Base-by-base conservation (phyloP, 1,140 invertebrate genomes). In the Propsilocerus akamusi region DNA sequence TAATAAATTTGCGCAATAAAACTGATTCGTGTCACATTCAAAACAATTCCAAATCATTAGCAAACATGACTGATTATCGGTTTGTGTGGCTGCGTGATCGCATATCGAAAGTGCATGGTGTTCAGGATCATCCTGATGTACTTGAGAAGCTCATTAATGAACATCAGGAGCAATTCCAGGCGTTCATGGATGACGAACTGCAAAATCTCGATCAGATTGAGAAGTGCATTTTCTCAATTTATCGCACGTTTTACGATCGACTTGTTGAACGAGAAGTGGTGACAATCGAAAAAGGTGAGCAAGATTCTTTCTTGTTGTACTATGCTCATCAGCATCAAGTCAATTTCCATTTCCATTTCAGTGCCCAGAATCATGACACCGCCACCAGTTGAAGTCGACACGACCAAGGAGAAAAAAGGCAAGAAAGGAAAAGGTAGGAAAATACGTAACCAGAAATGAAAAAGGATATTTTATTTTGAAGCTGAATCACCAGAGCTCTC, bases 281-380 rank as follows among this genome's bases (percentile, higher is more conserved):
- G 0, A 64, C 73, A 48, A 67, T 72, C 56, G 72, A 76, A 56
- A 70, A 75, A 66, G 69, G 71, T 74, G 59, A 67, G 63, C 52
- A 12, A 17, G 26, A 17, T 48, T 25, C 23, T 26, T 12, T 46
- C 23, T 22, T 30, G 26, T 32, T 50, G 41, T 47, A 30, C 28
- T 8, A 30, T 5, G 46, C 14, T 10, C 24, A 26, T 25, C 5
- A 20, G 47, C 14, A 48, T 22, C 11, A 14, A 28, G 28, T 26
- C 10, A 48, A 26, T 48, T 48, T 48, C 8, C 11, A 14, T 28
- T 26, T 26, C 25, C n/a, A 14, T 25, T 47, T 11, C 25, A 26
- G 23, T 47, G 11, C 23, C 46, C 6, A 47, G 25, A 26, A 48
- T 48, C 24, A 26, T 25, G 26, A 48, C 34, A 17, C 34, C 34